Evolutionary conservation across 2,888 invertebrate genomes (phyloP), one percentile per base, ranked within the genome.

Genomic region (Sipunculus nudus): DNA sequence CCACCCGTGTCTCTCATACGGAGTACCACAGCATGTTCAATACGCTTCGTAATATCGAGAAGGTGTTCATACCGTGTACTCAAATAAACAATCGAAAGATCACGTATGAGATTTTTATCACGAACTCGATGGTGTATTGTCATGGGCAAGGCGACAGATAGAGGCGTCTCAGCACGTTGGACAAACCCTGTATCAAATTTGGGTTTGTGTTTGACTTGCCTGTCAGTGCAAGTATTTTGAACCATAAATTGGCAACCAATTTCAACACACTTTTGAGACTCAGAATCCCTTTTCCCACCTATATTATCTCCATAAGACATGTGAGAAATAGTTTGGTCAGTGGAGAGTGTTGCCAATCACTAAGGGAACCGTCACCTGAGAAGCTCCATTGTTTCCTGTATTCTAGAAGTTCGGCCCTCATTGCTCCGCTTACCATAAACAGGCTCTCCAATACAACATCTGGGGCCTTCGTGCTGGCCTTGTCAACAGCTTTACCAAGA

Each of bases 151-250:
- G 49, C 53, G 31, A 53, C n/a, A 13, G 53, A 53, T 13, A 52
- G 29, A 6, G 57, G 56, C 43, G 58, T 59, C 29, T 61, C 45
- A 13, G 45, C 50, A 10, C 31, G 50, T 45, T 61, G 61, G 4
- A 16, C 45, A 28, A 61, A 61, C 2, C 23, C 21, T 50, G n/a
- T 46, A 43, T 59, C 52, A 5, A 23, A 52, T 46, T 52, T 50
- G 28, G 61, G 57, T 23, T 10, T 28, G 28, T 61, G 61, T 25
- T 60, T 59, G 3, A 59, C 61, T 45, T 61, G 61, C 13, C 57
- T 28, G 45, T 61, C 23, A 21, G 23, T 53, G 29, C 58, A 32
- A 38, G 38, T 59, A 31, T 59, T 61, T 38, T 61, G 61, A 19
- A 57, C 38, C 3, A 60, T 23, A 45, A 61, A 60, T 45, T 61